Evolutionary conservation across 2,113 vertebrate genomes (phyloP), one percentile per base, ranked within the genome.

Genomic region (Perca fluviatilis): DNA sequence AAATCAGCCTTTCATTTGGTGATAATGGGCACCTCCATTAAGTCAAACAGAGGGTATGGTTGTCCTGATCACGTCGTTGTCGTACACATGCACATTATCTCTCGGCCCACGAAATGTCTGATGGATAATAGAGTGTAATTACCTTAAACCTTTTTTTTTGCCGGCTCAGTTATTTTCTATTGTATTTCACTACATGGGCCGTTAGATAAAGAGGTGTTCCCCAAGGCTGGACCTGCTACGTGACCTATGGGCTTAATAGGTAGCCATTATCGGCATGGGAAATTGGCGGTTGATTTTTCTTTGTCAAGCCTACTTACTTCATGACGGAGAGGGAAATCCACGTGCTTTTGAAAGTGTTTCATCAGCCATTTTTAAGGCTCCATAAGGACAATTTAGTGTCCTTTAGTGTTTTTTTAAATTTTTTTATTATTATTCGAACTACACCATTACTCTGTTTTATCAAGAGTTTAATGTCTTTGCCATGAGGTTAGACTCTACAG

Each of bases 1-100:
- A 89, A 80, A 90, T 90, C 84, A 77, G 86, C 82, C 82, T 79
- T 84, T 79, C 82, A 33, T 62, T 86, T 74, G 82, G 57, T 58
- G 79, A 76, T 94, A 93, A 94, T 94, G 90, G 85, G 89, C 93
- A 94, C 93, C 68, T 94, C 86, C 80, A 81, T 82, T 68, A 67
- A 84, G 83, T 79, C 84, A 82, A 92, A 93, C 89, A 91, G 87
- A 85, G 90, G 89, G 86, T 92, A 87, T 90, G 93, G 89, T 91
- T 89, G 88, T 89, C 79, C 86, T n/a, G 4, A 76, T 88, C 80
- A 66, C 90, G 84, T 91, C 78, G 76, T 68, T 80, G 82, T 53
- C 61, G 47, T 80, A 63, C 85, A 91, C 66, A 10, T 94, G 86
- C 90, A 80, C 79, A 94, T 93, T 93, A 92, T 90, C 90, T 91